Conservation (phyloP, 2,113 vertebrate species). For the Leptodactylus fuscus region DNA sequence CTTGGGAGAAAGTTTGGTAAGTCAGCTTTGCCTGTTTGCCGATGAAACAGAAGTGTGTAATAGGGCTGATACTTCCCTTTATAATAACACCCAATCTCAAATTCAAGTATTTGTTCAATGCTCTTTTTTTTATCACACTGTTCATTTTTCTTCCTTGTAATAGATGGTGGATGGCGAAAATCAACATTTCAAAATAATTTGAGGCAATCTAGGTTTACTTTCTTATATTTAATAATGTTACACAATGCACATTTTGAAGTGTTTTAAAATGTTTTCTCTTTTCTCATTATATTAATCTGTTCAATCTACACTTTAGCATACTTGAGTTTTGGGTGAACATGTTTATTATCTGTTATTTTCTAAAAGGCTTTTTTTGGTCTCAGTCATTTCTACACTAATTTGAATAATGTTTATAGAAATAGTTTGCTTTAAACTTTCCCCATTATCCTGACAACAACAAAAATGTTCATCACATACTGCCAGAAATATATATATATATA, state of each 20-base stretch:
- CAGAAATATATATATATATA: not conserved
- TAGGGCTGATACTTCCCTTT: too few relatives aligned
- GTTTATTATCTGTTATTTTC: not conserved
- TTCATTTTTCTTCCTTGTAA: not conserved
- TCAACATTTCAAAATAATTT: constrained; percentile 5
- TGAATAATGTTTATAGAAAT: constrained; percentile 19
- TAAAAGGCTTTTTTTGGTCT: constrained; percentile 9
- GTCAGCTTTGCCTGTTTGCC: too few relatives aligned
- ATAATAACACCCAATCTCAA: not conserved
- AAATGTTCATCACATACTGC: too few relatives aligned
- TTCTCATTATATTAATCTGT: constrained; percentile 12
- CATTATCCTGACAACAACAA: not conserved
- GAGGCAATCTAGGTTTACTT: not conserved
- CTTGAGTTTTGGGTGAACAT: not conserved
- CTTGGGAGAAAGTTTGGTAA: too few relatives aligned
- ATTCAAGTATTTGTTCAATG: not conserved
- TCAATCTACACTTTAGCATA: not conserved
- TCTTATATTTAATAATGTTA: constrained; percentile 2
- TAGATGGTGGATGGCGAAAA: not conserved
- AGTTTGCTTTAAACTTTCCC: not conserved
- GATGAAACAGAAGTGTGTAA: too few relatives aligned
- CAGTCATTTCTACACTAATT: constrained; percentile 30
- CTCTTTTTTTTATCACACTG: not conserved
- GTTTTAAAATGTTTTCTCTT: constrained; percentile 26
- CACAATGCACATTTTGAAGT: not conserved